Evolutionary conservation across 2,113 vertebrate species (phyloP).

Genomic region (Triplophysa dalaica): DNA sequence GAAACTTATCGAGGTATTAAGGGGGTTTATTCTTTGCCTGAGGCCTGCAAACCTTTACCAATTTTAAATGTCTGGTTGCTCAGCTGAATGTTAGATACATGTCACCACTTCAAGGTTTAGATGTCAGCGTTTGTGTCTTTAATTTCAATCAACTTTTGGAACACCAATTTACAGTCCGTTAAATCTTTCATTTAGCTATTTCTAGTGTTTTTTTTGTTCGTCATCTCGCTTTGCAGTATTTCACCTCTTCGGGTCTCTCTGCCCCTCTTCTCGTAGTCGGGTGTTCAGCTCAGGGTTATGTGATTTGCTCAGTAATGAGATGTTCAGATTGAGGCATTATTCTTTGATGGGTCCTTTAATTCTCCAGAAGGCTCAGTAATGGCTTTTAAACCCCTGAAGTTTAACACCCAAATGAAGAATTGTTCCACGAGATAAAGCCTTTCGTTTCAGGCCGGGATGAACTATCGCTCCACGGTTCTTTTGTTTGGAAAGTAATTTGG

Average conservation of each 20-base stretch:
- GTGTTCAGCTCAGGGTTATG: slow-evolving; percentile 32
- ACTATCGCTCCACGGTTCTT: slow-evolving; percentile 17
- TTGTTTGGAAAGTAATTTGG: slow-evolving; percentile 25
- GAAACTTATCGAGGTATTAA: neutral
- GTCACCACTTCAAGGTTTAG: too few relatives aligned
- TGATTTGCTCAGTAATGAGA: slow-evolving; percentile 48
- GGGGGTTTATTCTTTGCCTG: neutral
- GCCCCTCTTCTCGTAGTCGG: slow-evolving; percentile 20
- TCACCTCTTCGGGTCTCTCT: slow-evolving; percentile 22
- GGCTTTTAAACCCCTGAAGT: slow-evolving; percentile 50
- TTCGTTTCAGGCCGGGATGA: slow-evolving; percentile 38
- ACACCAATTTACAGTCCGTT: too few relatives aligned
- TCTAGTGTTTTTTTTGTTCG: neutral
- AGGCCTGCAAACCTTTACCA: neutral
- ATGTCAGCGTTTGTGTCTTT: too few relatives aligned
- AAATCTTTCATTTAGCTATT: neutral
- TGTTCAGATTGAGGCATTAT: slow-evolving; percentile 49
- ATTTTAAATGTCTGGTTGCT: neutral
- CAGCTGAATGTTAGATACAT: too few relatives aligned
- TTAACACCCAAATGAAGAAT: slow-evolving; percentile 41
- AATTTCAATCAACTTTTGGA: too few relatives aligned
- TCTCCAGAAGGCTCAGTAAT: slow-evolving; percentile 44
- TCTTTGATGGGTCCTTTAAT: slow-evolving; percentile 49
- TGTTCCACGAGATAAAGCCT: slow-evolving; percentile 40
- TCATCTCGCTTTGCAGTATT: neutral